Evolutionary conservation across 2,113 vertebrate genomes (phyloP), one percentile per base, ranked within the genome.

Genomic region (Lampris incognitus): DNA sequence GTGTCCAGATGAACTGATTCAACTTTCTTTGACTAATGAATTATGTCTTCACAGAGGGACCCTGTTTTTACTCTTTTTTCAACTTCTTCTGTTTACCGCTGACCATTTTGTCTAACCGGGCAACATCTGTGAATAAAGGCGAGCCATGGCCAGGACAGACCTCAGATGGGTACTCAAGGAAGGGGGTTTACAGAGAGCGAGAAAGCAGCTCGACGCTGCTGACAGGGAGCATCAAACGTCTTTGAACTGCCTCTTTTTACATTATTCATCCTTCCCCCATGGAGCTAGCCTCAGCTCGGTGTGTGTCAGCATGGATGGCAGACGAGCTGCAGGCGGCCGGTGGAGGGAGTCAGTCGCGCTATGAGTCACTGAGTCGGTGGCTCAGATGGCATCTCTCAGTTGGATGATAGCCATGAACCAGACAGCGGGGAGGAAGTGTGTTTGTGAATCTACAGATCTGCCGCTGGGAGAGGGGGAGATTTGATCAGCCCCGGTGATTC

Each of bases 251-350:
- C 10, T 48, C 10, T 48, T 76, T 11, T 63, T 78, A 40, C 71
- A 85, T 83, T 83, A 85, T 83, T 87, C 72, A 85, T 87, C 77
- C 75, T 69, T 54, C 74, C 72, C 88, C 78, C 46, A 59, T 24
- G 24, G 51, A 76, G 71, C 52, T 61, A 75, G 80, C 61, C 71
- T 64, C 72, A 52, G 74, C 58, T 42, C 24, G 24, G 38, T 76
- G 62, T 56, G 59, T 81, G 81, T 77, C 86, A 81, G 85, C 71
- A 64, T 64, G 76, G 74, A 86, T 79, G 79, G 81, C 69, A 89
- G 87, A 85, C 83, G 69, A 82, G 2, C 61, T 46, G 42, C 24
- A 67, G 78, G 82, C 78, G 75, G 78, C 73, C 72, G 81, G 70
- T 78, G 51, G 46, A 66, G 64, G 60, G 77, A 91, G 76, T 79